Evolutionary conservation across 2,797 vertebrate genomes (phyloP), one percentile per base, ranked within the genome.

Genomic region (Brachyalestes nurse): DNA sequence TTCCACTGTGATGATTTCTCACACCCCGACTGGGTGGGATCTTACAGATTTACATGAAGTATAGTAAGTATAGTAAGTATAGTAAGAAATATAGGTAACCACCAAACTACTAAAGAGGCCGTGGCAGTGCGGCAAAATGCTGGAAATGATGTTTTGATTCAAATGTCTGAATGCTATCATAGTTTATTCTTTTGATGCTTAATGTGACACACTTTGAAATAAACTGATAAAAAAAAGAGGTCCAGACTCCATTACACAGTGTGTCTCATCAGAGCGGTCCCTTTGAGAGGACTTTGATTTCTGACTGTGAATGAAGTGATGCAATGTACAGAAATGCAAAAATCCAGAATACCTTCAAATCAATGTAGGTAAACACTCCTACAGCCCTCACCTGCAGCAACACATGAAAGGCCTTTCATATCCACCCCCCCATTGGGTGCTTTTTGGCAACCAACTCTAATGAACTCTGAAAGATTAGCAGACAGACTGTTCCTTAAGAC

Each of bases 291-390:
- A 72, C 77, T 25, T 76, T 80, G 58, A 72, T 84, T 72, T 83
- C 62, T 74, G 57, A 84, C 66, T 81, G 28, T 45, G 74, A 75
- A 77, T 79, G 47, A 60, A 79, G 67, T 84, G 80, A 86, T 82
- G 80, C 78, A 85, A 85, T 55, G 2, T 75, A 66, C 67, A 78
- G 75, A 73, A 73, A 85, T 34, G 34, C 49, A 78, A 66, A 74
- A 49, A 62, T 70, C 53, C 82, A 23, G 58, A 70, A 47, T 17
- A n/a, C 64, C 71, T 60, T 28, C 34, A 64, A 38, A 9, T 2
- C 4, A 57, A 49, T 6, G 6, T 6, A 40, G 16, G 45, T 49
- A 72, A 83, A 81, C 61, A 69, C 3, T 16, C 62, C 57, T 38
- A 51, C 57, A 62, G 58, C 58, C 58, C 70, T 66, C 60, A 65